Base-by-base conservation (phyloP, 2,888 invertebrate species). In the Monochamus alternatus region DNA sequence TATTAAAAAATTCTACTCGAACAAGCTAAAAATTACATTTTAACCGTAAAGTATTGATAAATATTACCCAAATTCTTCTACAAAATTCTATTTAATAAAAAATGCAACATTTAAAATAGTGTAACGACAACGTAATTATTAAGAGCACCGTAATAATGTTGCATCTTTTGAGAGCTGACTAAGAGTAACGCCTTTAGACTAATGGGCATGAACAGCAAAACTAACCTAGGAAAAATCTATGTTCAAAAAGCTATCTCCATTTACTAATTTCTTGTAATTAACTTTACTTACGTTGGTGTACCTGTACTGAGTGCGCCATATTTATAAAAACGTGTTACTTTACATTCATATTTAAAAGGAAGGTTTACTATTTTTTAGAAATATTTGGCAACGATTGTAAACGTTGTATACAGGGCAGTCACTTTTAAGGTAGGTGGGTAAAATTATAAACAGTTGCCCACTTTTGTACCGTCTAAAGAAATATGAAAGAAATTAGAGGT, bases 261-360 rank as follows among this genome's bases (percentile, higher is more conserved):
- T 44, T 32, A 55, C 77, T 80, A 74, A 75, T 51, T 38, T 59
- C 47, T 72, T 62, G 55, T 68, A 70, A 43, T 62, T 14, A 51
- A 62, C 44, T 77, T 77, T 84, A 84, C 84, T 84, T 82, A 84
- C 84, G 76, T 78, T 84, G 84, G 73, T 84, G 84, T 80, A 84
- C 78, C 82, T 84, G 84, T 80, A 83, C 84, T 84, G 78, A 78
- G 78, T 63, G 63, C 63, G 77, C 79, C 74, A 78, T 70, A 74
- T 77, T 80, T 78, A 71, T 69, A 81, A 80, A 79, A 79, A 69
- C 75, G 22, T 75, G 70, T 78, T 71, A 78, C 52, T 77, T 72
- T 73, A 68, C 70, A 55, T 38, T 14, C 52, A 8, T 52, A 52
- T 52, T 52, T 52, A 12, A 14, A 52, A 52, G 9, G 3, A 52